Base-by-base conservation (phyloP, 2,113 vertebrate genomes). In the Phyllostomus discolor region DNA sequence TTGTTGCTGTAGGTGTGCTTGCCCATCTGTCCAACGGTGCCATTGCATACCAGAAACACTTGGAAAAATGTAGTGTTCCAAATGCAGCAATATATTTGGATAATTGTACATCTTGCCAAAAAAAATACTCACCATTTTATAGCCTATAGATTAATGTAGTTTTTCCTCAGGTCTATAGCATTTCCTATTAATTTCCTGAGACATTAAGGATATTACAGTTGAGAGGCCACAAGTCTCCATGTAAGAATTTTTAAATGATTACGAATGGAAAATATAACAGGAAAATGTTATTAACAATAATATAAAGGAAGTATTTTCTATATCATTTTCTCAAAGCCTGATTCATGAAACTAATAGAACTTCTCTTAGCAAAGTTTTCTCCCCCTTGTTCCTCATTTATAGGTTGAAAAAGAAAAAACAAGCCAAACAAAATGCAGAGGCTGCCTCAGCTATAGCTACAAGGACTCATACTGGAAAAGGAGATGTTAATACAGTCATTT, bases 341-440 rank as follows among this genome's bases (percentile, higher is more conserved):
- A 11, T 12, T 46, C 35, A 46, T 89, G 67, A 59, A 94, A 73
- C 85, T 69, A 90, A 84, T 69, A 24, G 24, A 57, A 80, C 67
- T 83, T 0, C 69, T 86, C 66, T 31, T 82, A 69, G 28, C 5
- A 79, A 16, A 64, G 66, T 57, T 88, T 70, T 81, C 64, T 46
- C 19, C 10, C 11, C 79, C 72, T 28, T 86, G 85, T 69, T 50
- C 46, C 94, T 95, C 41, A 52, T 88, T 76, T 16, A 0, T 96
- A 99, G 99, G 62, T 97, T 99, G 96, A 99, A 99, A 94, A 99
- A 99, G 98, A 99, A 98, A 96, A 98, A 98, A 54, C 98, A 98
- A 96, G 95, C 97, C 83, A 99, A 99, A 89, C 98, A 98, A 97
- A 98, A 97, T 96, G 83, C 98, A 0, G 99, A 99, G 73, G 38